Percentiles rank a stretch among this genome's conserved stretches.
phyloP scores from a whole-genome alignment of 2,113 vertebrate genomes.

The Megaceryle torquata region DNA sequence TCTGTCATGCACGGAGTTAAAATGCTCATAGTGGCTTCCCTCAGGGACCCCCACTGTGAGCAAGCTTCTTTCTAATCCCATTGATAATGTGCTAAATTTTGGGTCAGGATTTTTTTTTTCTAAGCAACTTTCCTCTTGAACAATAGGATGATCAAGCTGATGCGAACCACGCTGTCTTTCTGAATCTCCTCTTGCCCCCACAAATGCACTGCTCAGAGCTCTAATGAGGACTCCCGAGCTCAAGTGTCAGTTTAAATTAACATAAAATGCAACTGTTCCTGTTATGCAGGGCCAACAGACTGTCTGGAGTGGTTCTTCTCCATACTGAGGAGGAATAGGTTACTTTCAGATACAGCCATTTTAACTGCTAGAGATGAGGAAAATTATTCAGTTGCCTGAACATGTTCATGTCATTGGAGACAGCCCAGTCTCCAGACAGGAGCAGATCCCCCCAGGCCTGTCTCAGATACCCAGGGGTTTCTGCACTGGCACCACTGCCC shows the following conservation, averaged over 20 bases:
- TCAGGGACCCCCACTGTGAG: accelerated
- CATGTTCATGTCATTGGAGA: accelerated
- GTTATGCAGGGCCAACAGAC: not conserved
- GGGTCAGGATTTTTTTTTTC: not conserved
- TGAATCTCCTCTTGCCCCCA: not conserved
- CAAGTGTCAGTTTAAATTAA: not conserved
- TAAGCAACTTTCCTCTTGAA: not conserved
- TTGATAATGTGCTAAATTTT: not conserved
- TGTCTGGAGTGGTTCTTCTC: not conserved
- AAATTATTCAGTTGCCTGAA: not conserved
- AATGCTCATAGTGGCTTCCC: not conserved
- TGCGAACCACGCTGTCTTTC: not conserved
- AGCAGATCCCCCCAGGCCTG: not conserved
- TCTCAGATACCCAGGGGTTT: not conserved
- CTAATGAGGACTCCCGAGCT: not conserved
- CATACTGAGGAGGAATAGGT: accelerated
- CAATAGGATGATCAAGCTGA: not conserved
- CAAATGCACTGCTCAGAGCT: not conserved
- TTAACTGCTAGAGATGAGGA: not conserved
- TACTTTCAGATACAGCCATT: not conserved
- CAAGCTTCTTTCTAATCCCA: not conserved
- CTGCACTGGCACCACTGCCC: accelerated
- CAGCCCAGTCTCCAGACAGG: accelerated
- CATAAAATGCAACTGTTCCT: not conserved
- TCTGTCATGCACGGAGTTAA: not conserved